Conservation (phyloP, 2,113 vertebrate species). For the Oreochromis niloticus region DNA sequence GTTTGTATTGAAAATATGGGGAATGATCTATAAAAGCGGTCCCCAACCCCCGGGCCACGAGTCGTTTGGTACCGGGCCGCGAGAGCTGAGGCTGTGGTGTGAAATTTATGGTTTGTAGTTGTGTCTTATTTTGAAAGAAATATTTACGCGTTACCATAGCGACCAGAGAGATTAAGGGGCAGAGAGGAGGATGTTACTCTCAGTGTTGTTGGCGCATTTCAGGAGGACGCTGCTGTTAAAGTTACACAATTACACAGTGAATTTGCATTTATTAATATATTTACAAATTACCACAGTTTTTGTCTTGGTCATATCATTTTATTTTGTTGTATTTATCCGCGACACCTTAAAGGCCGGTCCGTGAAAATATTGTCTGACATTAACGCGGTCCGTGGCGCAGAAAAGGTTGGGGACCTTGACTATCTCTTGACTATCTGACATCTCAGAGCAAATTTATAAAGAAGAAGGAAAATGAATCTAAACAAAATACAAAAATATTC, state of each 20-base stretch:
- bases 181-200: too few relatives aligned
- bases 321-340: not conserved
- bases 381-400: not conserved
- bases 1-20: not conserved
- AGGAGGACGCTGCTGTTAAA: too few relatives aligned
- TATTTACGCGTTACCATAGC: too few relatives aligned
- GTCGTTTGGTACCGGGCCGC: fast-evolving
- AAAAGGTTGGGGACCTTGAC: not conserved
- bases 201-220: too few relatives aligned
- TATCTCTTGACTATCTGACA: not conserved
- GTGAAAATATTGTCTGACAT: not conserved
- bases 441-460: not conserved
- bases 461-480: not conserved
- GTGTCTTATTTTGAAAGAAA: too few relatives aligned
- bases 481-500: not conserved
- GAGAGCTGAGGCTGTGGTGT: not conserved
- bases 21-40: not conserved
- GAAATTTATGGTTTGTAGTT: not conserved
- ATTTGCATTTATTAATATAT: not conserved
- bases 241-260: too few relatives aligned
- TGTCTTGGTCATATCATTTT: not conserved
- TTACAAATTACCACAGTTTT: not conserved
- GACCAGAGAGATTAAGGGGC: too few relatives aligned
- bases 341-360: not conserved
- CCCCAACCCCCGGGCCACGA: not conserved